phyloP scores from a whole-genome alignment of 2,113 vertebrate species.

The Charina bottae region DNA sequence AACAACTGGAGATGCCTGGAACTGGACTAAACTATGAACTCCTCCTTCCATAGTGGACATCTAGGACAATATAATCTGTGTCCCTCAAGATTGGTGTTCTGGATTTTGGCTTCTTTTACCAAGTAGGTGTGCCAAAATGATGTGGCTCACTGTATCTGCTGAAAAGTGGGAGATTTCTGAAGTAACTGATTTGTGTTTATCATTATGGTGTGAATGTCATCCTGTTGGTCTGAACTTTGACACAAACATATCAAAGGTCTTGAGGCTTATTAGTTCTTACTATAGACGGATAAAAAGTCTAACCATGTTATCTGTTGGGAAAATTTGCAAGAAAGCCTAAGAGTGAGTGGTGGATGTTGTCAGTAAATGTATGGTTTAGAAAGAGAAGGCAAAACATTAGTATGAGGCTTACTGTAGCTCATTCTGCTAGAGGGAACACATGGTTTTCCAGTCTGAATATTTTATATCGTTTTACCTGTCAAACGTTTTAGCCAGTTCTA shows the following conservation, averaged over 20 bases:
- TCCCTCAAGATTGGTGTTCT: background rate
- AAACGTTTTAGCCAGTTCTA: background rate
- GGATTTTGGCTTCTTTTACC: background rate
- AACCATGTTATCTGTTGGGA: background rate
- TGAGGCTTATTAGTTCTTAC: background rate
- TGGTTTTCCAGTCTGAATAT: background rate
- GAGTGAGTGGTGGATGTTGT: background rate
- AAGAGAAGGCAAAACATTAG: background rate
- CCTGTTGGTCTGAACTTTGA: background rate
- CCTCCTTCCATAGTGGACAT: too few species aligned
- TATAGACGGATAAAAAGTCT: background rate
- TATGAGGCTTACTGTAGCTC: background rate
- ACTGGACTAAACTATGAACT: too few species aligned
- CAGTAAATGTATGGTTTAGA: background rate
- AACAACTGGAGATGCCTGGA: too few species aligned
- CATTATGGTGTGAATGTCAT: background rate
- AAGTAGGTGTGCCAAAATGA: background rate
- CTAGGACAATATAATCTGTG: background rate
- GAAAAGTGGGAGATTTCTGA: background rate
- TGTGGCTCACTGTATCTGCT: background rate
- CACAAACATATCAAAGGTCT: background rate
- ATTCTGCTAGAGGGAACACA: background rate
- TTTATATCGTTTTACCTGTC: background rate
- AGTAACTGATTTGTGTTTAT: background rate
- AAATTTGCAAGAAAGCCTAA: background rate